phyloP scores from a whole-genome alignment of 2,888 invertebrate genomes.

The Theretra japonica region DNA sequence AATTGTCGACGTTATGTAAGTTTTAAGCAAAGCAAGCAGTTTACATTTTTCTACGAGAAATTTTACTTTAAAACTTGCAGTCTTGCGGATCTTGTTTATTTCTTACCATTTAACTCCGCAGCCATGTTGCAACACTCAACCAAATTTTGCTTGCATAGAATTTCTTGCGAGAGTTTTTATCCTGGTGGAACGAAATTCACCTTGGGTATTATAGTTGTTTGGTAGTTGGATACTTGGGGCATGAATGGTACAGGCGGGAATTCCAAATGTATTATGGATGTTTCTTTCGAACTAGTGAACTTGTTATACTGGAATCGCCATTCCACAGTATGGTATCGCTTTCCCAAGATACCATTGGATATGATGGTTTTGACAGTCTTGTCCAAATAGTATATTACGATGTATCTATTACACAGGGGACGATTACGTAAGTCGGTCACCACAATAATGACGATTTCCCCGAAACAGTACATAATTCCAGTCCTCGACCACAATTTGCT shows the following conservation, averaged over 20 bases:
- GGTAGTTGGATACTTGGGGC: not conserved
- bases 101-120: constrained; percentile 19
- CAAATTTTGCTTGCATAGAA: constrained; percentile 7
- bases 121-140: constrained; percentile 11
- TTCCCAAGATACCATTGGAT: too few relatives aligned
- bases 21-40: not conserved
- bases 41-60: constrained; percentile 8
- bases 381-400: too few relatives aligned
- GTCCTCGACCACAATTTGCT: too few relatives aligned
- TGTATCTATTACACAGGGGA: too few relatives aligned
- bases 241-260: not conserved
- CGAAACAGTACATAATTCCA: too few relatives aligned
- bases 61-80: constrained; percentile 15
- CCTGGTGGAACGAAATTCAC: not conserved
- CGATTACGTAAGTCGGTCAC: too few relatives aligned
- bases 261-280: too few relatives aligned
- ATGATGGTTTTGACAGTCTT: too few relatives aligned
- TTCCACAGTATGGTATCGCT: too few relatives aligned
- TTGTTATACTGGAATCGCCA: too few relatives aligned
- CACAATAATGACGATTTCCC: too few relatives aligned
- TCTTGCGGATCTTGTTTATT: constrained; percentile 23
- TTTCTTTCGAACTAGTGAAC: too few relatives aligned
- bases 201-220: not conserved
- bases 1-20: constrained; percentile 10
- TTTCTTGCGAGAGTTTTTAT: constrained; percentile 12